Base-by-base conservation (phyloP, 2,113 vertebrate species). In the Mustela nigripes region DNA sequence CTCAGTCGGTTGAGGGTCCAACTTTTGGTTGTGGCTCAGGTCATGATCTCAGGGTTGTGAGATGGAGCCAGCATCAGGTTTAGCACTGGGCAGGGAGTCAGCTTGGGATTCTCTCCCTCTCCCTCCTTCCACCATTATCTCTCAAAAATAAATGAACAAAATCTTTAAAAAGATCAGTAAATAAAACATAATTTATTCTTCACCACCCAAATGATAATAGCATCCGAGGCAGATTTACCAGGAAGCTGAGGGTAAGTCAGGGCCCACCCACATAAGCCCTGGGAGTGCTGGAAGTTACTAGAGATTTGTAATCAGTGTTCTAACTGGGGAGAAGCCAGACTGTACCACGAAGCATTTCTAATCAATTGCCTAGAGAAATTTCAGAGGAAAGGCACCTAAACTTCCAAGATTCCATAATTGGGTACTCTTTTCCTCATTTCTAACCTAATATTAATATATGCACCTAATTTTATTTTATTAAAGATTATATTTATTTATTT, bases 341-440 rank as follows among this genome's bases (percentile, higher is more conserved):
- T 85, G 26, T 21, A 42, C 67, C 28, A 69, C n/a, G 39, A 95
- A 71, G 28, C 42, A 69, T 92, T 87, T 87, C 67, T 71, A n/a
- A 88, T 78, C 58, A 83, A 89, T 42, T 95, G 10, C 82, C 81
- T 83, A 58, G 36, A 86, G 18, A 76, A 48, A 42, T 56, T 95
- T 80, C 63, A 93, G 71, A 92, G 85, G 56, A 73, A 69, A 92
- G 24, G 56, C 60, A 79, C 53, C 18, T 62, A 92, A 33, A 53
- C 79, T 76, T 53, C 84, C 60, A 95, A 36, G 78, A 83, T 92
- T 84, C 60, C 18, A 45, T 45, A 84, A 73, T 14, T 69, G 58
- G 48, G 31, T 79, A 33, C 56, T 48, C 65, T 91, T 76, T 89
- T 58, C 31, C 53, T 91, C 12, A 86, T 86, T 80, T 71, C 3